These are phyloP conservation scores for Cataglyphis hispanica DNA, from an alignment of 1,140 invertebrate genomes.

Conservation along the genomic window DNA sequence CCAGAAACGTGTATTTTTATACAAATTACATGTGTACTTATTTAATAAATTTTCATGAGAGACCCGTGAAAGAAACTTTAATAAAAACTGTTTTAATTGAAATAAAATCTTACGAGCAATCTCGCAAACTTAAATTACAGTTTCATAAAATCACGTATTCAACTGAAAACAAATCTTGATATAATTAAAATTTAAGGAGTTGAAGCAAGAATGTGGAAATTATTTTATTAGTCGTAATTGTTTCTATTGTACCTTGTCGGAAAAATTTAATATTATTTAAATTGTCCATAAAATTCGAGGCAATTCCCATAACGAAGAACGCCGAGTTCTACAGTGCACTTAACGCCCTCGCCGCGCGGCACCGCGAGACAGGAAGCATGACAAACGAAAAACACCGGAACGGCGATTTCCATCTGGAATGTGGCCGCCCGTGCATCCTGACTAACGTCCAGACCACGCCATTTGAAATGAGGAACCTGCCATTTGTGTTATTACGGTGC, in stretches of 20 bases:
- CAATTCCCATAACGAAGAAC: slow-evolving; percentile 27
- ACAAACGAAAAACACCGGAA: slow-evolving; percentile 61
- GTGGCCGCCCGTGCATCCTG: slow-evolving; percentile 56
- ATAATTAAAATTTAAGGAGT: not conserved
- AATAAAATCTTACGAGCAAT: not conserved
- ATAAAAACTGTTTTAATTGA: slow-evolving; percentile 4
- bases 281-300: slow-evolving; percentile 32
- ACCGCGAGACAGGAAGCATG: slow-evolving; percentile 53
- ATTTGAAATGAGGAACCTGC: slow-evolving; percentile 50
- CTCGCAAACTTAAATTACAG: slow-evolving; percentile 3
- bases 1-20: not conserved
- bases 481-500: slow-evolving; percentile 28
- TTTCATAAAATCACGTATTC: slow-evolving; percentile 14
- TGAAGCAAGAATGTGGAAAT: not conserved
- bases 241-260: not conserved
- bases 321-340: slow-evolving; percentile 21
- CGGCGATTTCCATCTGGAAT: slow-evolving; percentile 60
- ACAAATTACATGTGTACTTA: slow-evolving; percentile 5
- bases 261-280: slow-evolving; percentile 23
- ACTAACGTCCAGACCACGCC: slow-evolving; percentile 35
- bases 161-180: not conserved
- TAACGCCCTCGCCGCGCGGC: slow-evolving; percentile 8
- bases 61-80: not conserved
- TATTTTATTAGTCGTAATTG: not conserved
- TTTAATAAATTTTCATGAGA: slow-evolving; percentile 3